Conservation (phyloP, 2,888 invertebrate genomes). For the Lasioglossum oenotherae region DNA sequence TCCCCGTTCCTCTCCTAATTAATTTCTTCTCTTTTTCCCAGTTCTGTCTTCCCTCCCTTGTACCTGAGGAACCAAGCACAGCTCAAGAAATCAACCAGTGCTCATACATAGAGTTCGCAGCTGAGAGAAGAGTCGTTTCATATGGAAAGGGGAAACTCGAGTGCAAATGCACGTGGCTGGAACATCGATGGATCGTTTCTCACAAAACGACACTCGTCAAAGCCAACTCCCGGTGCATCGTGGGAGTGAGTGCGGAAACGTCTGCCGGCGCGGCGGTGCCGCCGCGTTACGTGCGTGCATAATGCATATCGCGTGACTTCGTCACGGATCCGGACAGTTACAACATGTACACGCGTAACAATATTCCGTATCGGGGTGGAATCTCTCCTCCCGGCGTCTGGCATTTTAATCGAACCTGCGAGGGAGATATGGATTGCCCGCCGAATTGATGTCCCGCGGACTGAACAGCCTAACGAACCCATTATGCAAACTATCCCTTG, state of each 20-base stretch:
- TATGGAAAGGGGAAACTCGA: background rate
- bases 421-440: constrained; percentile 58
- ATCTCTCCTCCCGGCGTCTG: constrained; percentile 65
- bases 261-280: constrained; percentile 59
- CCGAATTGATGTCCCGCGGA: constrained; percentile 43
- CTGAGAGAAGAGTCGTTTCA: background rate
- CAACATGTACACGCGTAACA: constrained; percentile 75
- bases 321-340: constrained; percentile 75
- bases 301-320: constrained; percentile 75
- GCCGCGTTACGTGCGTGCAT: constrained; percentile 72
- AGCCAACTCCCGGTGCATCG: constrained; percentile 57
- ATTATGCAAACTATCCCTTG: constrained; percentile 25
- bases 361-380: constrained; percentile 70
- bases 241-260: constrained; percentile 74
- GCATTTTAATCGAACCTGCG: constrained; percentile 71
- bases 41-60: background rate
- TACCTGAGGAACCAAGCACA: background rate
- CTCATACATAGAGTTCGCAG: background rate
- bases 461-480: constrained; percentile 58
- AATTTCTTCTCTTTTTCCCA: background rate
- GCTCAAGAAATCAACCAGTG: background rate
- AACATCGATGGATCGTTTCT: constrained; percentile 56
- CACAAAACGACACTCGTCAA: constrained; percentile 60
- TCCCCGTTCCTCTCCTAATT: background rate
- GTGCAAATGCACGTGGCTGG: background rate